Evolutionary conservation across 2,888 invertebrate species (phyloP), one percentile per base, ranked within the genome.

Genomic region (Zele albiditarsus): DNA sequence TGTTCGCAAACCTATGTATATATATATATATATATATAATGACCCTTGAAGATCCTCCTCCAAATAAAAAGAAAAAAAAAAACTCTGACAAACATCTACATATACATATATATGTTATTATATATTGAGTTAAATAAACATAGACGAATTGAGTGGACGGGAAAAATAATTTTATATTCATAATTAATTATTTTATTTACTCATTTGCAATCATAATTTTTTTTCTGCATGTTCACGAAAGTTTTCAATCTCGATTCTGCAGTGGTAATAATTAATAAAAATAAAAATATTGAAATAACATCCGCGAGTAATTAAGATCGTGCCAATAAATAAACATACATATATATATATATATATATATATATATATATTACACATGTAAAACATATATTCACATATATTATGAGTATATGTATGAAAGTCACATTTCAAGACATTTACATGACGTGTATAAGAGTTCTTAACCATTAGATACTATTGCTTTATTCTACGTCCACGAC

Each of bases 1-100:
- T 84, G 85, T 85, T 81, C 80, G 60, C 76, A 70, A 77, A 66
- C 67, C 78, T 78, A 72, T 33, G 8, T 53, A 20, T 62, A 62
- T 38, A 70, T 46, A 67, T 42, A 69, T 20, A n/a, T n/a, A n/a
- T n/a, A n/a, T n/a, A 60, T 38, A 65, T 27, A 14, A 60, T 60
- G 70, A 60, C 70, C 70, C 70, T 71, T 57, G 1, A 20, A 20
- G n/a, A 53, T 53, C 20, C n/a, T 53, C 20, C 12, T 12, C 38
- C 38, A 38, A 20, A 53, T 4, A 16, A 46, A 3, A 46, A 46
- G 20, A 53, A 53, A 46, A 53, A 20, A 53, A n/a, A 53, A 53
- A 53, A 20, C 20, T n/a, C 53, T 4, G 20, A 4, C 53, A 53
- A 53, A 20, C 20, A 53, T 20, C 4, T 53, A 10, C 6, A 53